phyloP scores from a whole-genome alignment of 2,797 vertebrate genomes.

The Danio aesculapii region DNA sequence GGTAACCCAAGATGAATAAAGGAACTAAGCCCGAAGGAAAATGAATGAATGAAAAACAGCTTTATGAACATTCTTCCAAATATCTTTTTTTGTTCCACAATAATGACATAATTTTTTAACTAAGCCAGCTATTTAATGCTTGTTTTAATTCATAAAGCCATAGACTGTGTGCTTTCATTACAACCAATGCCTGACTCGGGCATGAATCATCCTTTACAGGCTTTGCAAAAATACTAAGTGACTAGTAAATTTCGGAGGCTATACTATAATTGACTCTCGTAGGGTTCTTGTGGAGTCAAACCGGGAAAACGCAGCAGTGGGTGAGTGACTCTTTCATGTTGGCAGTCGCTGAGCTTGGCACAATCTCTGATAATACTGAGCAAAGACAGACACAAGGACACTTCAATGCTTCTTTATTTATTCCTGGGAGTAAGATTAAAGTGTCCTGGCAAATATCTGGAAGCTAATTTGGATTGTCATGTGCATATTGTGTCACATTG shows the following conservation, averaged over 20 bases:
- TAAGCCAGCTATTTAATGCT: neutral
- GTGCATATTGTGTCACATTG: constrained; percentile 28
- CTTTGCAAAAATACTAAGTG: constrained; percentile 17
- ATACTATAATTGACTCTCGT: constrained; percentile 20
- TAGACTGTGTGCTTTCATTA: constrained; percentile 18
- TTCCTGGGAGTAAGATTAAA: constrained; percentile 35
- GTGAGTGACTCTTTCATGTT: constrained; percentile 33
- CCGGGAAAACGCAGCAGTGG: neutral
- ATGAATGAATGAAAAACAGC: too few relatives aligned
- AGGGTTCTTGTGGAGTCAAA: neutral
- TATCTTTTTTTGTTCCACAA: neutral
- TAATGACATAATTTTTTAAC: neutral
- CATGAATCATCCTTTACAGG: constrained; percentile 14
- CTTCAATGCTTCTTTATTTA: neutral
- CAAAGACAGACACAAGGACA: constrained; percentile 42
- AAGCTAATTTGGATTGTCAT: constrained; percentile 44
- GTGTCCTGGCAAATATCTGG: constrained; percentile 21
- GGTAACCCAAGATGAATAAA: too few relatives aligned
- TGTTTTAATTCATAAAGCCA: neutral
- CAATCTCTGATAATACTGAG: constrained; percentile 32
- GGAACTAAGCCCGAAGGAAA: too few relatives aligned
- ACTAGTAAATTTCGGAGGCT: constrained; percentile 7
- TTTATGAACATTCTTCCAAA: neutral
- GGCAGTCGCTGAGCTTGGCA: constrained; percentile 26
- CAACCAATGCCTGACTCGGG: neutral